These are phyloP conservation scores for Cyclura pinguis DNA, from an alignment of 2,797 vertebrate genomes.

Conservation along the genomic window DNA sequence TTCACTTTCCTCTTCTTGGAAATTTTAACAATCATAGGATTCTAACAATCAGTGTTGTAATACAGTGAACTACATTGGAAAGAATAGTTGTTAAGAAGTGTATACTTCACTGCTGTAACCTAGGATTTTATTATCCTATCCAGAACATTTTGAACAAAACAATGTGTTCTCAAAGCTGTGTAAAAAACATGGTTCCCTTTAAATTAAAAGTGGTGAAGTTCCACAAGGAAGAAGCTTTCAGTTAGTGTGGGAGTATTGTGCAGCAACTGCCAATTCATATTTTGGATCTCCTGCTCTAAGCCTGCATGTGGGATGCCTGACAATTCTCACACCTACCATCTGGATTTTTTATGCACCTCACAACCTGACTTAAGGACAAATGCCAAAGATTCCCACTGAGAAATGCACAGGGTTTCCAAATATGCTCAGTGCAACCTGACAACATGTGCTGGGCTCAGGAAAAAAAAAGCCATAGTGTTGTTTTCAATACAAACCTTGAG, in stretches of 20 bases:
- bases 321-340: background rate
- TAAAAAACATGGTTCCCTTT: background rate
- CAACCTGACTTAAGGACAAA: background rate
- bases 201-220: background rate
- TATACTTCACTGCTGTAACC: conserved; percentile 37
- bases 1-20: no score
- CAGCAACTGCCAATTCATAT: background rate
- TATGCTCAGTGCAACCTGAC: background rate
- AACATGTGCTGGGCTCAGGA: background rate
- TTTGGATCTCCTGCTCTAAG: background rate
- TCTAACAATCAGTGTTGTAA: background rate
- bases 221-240: background rate
- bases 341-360: background rate
- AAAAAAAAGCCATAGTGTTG: background rate
- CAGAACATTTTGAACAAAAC: background rate
- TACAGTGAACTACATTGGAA: conserved; percentile 33
- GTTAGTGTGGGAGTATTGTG: background rate
- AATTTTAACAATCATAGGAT: no score
- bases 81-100: conserved; percentile 35
- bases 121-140: conserved; percentile 16
- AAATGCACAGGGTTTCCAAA: background rate
- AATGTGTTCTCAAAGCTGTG: background rate
- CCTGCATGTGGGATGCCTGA: background rate
- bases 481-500: conserved; percentile 89
- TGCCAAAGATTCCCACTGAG: background rate